Conservation (phyloP, 2,888 invertebrate species). For the Parochlus steinenii region DNA sequence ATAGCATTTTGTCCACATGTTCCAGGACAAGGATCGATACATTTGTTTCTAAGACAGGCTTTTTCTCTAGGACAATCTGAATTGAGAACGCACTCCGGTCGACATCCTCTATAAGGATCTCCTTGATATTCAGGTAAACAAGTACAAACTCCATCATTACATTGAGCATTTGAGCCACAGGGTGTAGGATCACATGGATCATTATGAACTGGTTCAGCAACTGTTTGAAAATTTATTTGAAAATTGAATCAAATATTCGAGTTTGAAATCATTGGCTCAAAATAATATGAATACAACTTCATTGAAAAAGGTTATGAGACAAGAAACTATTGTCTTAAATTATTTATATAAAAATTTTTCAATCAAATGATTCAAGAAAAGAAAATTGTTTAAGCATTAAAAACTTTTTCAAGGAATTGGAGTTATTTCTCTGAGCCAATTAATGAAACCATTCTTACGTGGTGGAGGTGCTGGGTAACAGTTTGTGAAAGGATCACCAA, state of each 20-base stretch:
- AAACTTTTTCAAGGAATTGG: too few species aligned
- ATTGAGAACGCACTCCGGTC: slow-evolving; percentile 62
- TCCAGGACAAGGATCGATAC: slow-evolving; percentile 54
- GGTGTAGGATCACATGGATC: slow-evolving; percentile 61
- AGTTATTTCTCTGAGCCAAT: too few species aligned
- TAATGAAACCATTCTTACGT: slow-evolving; percentile 16
- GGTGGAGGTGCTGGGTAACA: slow-evolving; percentile 21
- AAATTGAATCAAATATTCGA: not conserved
- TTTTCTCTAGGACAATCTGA: slow-evolving; percentile 49
- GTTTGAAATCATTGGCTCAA: not conserved
- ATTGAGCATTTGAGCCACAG: slow-evolving; percentile 46
- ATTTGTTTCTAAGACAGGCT: slow-evolving; percentile 58
- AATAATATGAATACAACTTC: not conserved
- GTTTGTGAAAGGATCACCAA: slow-evolving; percentile 23
- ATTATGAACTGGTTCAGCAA: not conserved
- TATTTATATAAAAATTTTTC: too few species aligned
- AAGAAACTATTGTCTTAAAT: not conserved
- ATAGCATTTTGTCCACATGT: slow-evolving; percentile 52
- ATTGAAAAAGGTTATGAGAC: not conserved
- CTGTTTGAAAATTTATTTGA: not conserved
- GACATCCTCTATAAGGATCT: slow-evolving; percentile 54
- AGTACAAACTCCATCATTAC: slow-evolving; percentile 45
- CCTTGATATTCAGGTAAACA: slow-evolving; percentile 57
- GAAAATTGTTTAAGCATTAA: too few species aligned
- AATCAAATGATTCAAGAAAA: too few species aligned